A percentile compares a stretch with the other conserved stretches of the same genome.
Conservation (phyloP, 2,113 vertebrate species). For the Chrysemys picta region DNA sequence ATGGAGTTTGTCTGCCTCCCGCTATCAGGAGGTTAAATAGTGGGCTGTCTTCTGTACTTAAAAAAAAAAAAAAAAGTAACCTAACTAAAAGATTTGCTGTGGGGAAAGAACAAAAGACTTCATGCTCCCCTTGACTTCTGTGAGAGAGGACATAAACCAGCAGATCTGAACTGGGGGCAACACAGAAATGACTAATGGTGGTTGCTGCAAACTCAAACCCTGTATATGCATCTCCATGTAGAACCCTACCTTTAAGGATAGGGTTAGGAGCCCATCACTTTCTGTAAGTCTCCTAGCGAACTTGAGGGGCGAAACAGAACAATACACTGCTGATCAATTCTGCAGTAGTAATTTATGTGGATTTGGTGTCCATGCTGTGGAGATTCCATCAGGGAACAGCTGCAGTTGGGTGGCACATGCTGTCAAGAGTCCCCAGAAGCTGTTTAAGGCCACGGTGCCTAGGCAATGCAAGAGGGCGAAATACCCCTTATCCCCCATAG, state of each 20-base stretch:
- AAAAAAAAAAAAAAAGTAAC: too few species aligned
- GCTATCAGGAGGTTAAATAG: not conserved
- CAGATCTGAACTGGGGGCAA: not conserved
- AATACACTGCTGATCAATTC: not conserved
- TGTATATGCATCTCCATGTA: not conserved
- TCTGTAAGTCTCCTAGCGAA: not conserved
- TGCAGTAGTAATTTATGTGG: not conserved
- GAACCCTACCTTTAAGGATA: not conserved
- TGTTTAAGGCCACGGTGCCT: not conserved
- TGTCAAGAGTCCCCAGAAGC: not conserved
- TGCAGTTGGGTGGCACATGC: fast-evolving
- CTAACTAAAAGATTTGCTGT: not conserved
- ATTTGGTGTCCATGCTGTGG: not conserved
- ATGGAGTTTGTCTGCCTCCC: not conserved
- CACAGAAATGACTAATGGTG: not conserved
- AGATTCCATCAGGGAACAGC: not conserved
- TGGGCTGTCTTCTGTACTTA: not conserved
- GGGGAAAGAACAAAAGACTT: not conserved
- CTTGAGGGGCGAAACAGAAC: not conserved
- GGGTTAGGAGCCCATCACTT: too few species aligned
- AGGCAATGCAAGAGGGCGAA: not conserved
- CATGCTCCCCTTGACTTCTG: not conserved
- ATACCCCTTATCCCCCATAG: not conserved
- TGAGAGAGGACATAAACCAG: not conserved
- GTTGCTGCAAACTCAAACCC: not conserved